Base-by-base conservation (phyloP, 2,888 invertebrate species). In the Diarsia rubi region DNA sequence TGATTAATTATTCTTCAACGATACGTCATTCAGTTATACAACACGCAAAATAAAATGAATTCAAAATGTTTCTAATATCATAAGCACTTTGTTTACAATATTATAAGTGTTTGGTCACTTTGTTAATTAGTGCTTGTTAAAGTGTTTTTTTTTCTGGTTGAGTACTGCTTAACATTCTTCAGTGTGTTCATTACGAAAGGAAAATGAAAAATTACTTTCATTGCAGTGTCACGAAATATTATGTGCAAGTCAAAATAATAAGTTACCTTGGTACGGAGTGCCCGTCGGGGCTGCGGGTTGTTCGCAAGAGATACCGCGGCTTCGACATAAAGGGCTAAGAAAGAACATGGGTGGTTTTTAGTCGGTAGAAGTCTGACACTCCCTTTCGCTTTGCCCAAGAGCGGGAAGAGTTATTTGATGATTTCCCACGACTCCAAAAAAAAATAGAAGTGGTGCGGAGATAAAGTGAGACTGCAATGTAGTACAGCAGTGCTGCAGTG, bases 1-100 rank as follows among this genome's bases (percentile, higher is more conserved):
- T 81, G 78, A 87, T 87, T 83, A 78, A 81, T 84, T 84, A 72
- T 73, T 75, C 75, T 73, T 75, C 47, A 66, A 66, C 59, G 73
- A 81, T 66, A 71, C 66, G n/a, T 73, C 72, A 75, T 73, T 79
- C 31, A 73, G 37, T 74, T 74, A 76, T 57, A 75, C 74, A 72
- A 72, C 60, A 78, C 47, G 57, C 73, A 72, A 84, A 76, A 84
- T 67, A 1, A n/a, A 62, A 42, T 67, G 1, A 19, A 67, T 66
- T 74, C 52, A 21, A 59, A 69, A 65, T 75, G 44, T 66, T 67
- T 67, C 52, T 59, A 42, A 75, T 72, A 62, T 45, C 67, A 49
- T 31, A 49, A 78, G 72, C 37, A 60, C 44, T 73, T 82, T 82
- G 60, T 69, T 62, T 69, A 57, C 52, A 49, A 49, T n/a, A 52